Conservation (phyloP, 1,140 invertebrate species). For the Sitophilus oryzae region DNA sequence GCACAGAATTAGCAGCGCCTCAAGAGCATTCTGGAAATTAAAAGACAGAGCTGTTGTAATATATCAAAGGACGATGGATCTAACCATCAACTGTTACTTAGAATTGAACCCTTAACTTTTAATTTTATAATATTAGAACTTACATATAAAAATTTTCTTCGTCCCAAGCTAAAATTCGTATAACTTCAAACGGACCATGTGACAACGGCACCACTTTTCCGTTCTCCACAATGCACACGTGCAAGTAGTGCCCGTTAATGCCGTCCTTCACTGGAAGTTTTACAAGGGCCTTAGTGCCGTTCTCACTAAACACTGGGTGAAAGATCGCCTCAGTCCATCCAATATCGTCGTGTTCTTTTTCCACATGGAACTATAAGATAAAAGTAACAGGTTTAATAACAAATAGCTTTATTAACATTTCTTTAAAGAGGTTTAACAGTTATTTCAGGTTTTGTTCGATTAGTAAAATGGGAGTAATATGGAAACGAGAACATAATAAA, state of each 20-base stretch:
- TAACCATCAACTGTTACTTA: too few relatives aligned
- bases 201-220: conserved; percentile 50
- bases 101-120: neutral
- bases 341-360: conserved; percentile 47
- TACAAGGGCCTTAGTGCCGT: conserved; percentile 48
- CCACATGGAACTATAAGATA: conserved; percentile 37
- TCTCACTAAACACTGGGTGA: conserved; percentile 44
- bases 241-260: conserved; percentile 48
- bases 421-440: conserved; percentile 6
- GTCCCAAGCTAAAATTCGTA: conserved; percentile 61
- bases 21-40: too few relatives aligned
- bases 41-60: too few relatives aligned
- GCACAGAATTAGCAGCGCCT: too few relatives aligned
- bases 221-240: conserved; percentile 45
- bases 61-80: too few relatives aligned
- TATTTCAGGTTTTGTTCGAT: too few relatives aligned
- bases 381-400: too few relatives aligned
- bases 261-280: conserved; percentile 57
- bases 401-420: too few relatives aligned
- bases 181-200: conserved; percentile 62
- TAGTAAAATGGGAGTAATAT: neutral
- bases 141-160: conserved; percentile 57
- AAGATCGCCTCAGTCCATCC: conserved; percentile 48
- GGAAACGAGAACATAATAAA: neutral
- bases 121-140: conserved; percentile 32